Evolutionary conservation across 2,888 invertebrate genomes (phyloP).

Genomic region (Microchrysa polita): DNA sequence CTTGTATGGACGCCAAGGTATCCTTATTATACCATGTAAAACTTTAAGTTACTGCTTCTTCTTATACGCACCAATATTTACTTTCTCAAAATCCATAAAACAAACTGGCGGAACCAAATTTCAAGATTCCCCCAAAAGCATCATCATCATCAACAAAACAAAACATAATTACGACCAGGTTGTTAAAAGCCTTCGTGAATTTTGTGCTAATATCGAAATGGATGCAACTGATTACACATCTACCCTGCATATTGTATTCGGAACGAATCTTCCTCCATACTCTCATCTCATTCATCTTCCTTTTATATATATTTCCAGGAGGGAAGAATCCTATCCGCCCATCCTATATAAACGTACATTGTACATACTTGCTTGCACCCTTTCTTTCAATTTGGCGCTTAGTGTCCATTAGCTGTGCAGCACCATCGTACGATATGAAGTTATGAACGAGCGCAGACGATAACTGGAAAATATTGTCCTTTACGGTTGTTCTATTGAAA

Average conservation of each 20-base stretch:
- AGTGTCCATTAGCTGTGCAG: background rate
- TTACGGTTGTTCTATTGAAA: background rate
- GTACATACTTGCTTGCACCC: background rate
- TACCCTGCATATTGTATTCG: background rate
- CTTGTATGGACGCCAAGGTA: too few species aligned
- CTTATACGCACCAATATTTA: too few species aligned
- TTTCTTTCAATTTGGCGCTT: background rate
- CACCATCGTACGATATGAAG: background rate
- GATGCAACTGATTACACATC: slow-evolving; percentile 30
- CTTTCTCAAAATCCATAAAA: background rate
- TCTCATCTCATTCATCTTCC: background rate
- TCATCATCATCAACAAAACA: background rate
- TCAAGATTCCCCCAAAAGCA: background rate
- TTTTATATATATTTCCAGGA: background rate
- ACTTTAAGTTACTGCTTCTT: too few species aligned
- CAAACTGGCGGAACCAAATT: background rate
- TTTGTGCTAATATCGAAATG: slow-evolving; percentile 17
- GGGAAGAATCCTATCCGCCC: background rate
- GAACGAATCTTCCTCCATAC: background rate
- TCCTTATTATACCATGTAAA: too few species aligned
- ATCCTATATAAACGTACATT: background rate
- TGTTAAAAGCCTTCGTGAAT: slow-evolving; percentile 24
- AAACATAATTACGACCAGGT: slow-evolving; percentile 7
- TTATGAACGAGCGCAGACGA: background rate
- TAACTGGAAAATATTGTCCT: slow-evolving; percentile 7